Conservation (phyloP, 2,113 vertebrate species). For the Sturnira hondurensis region DNA sequence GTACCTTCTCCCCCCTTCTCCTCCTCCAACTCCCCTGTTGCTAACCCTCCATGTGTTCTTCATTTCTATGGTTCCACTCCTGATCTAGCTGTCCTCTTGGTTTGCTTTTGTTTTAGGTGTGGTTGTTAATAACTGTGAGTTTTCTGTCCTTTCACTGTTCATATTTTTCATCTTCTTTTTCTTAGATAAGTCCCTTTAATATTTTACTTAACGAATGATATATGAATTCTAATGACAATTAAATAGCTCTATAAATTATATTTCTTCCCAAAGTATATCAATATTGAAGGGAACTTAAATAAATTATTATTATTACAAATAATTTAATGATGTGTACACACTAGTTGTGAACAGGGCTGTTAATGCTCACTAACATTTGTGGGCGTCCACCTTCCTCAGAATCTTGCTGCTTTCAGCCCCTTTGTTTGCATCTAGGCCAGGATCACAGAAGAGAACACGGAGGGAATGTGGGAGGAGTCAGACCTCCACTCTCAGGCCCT, state of each 20-base stretch:
- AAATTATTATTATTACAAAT: neutral
- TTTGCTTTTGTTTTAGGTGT: no score
- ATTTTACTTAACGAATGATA: neutral
- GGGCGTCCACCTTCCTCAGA: fast-evolving
- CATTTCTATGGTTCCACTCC: no score
- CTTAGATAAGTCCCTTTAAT: no score
- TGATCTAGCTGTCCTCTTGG: no score
- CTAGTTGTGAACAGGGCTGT: neutral
- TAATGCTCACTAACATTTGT: neutral
- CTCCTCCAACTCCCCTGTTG: no score
- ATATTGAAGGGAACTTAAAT: neutral
- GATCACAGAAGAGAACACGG: neutral
- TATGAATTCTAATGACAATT: neutral
- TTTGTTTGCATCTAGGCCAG: neutral
- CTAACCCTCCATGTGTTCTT: no score
- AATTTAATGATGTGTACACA: neutral
- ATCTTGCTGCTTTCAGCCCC: neutral
- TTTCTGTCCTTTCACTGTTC: no score
- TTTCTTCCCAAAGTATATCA: neutral
- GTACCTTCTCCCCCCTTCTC: no score
- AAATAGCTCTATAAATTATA: neutral
- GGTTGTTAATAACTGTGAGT: no score
- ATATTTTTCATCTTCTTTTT: no score
- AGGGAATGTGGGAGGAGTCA: neutral
- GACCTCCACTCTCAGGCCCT: neutral